Conservation (phyloP, 1,140 invertebrate genomes). For the Chrysomallon squamiferum region DNA sequence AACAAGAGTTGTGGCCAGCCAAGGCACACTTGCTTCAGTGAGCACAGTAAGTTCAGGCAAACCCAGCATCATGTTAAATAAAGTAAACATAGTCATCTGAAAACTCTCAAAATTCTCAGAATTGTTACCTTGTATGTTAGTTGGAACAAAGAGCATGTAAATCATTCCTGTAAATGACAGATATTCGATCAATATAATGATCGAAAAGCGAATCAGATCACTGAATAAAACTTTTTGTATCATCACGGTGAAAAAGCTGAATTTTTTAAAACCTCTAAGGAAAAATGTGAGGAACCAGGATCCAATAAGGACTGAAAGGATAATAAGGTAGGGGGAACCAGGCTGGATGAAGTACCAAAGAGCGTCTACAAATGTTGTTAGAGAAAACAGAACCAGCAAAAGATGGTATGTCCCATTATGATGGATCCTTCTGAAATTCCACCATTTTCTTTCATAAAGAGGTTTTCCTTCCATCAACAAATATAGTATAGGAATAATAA, state of each 20-base stretch:
- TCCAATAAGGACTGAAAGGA: slow-evolving; percentile 31
- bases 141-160: slow-evolving; percentile 34
- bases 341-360: slow-evolving; percentile 11
- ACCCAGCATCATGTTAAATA: slow-evolving; percentile 48
- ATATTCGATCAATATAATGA: slow-evolving; percentile 34
- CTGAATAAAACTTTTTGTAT: slow-evolving; percentile 40
- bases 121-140: too few species aligned
- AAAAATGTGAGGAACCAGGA: slow-evolving; percentile 42
- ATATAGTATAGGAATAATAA: slow-evolving; percentile 12
- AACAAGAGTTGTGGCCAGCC: slow-evolving; percentile 30
- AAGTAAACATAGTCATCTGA: slow-evolving; percentile 28
- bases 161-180: slow-evolving; percentile 40
- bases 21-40: slow-evolving; percentile 23
- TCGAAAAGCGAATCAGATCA: slow-evolving; percentile 36
- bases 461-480: slow-evolving; percentile 13
- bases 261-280: slow-evolving; percentile 29
- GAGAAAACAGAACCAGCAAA: slow-evolving; percentile 29
- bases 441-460: too few species aligned
- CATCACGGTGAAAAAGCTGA: slow-evolving; percentile 48
- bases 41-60: slow-evolving; percentile 32
- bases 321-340: slow-evolving; percentile 24
- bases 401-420: slow-evolving; percentile 36
- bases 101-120: too few species aligned
- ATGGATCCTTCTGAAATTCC: too few species aligned
- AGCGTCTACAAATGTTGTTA: slow-evolving; percentile 30